Base-by-base conservation (phyloP, 2,113 vertebrate species). In the Salvelinus alpinus region DNA sequence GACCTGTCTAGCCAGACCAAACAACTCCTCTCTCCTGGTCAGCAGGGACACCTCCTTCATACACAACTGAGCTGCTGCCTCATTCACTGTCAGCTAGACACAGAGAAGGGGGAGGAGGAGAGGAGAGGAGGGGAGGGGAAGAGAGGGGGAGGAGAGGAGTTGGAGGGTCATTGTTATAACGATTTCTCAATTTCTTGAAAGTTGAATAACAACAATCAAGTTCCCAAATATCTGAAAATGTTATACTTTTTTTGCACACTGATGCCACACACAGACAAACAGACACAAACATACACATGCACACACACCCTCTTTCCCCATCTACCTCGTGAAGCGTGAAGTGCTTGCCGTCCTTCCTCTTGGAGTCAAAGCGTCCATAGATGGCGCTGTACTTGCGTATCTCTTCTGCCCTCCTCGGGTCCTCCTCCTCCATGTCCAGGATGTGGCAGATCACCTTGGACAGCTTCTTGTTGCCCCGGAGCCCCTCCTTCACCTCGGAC, bases 361-460 rank as follows among this genome's bases (percentile, higher is more conserved):
- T 96, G 0, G 95, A 96, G 90, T 96, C 95, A 75, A 96, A 96
- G 14, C 95, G 90, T 62, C 95, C 95, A 48, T 96, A 96, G 84
- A 96, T 96, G 80, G 95, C 95, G 76, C 95, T 96, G 85, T 95
- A 96, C 79, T 96, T 96, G 69, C 95, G 93, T 74, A 96, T 95
- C 78, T 96, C 95, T 73, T 96, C 95, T 82, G 95, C 95, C 74
- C 94, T 94, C 85, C 91, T 94, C 1, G 94, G 95, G 76, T 96
- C 95, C 18, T 94, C 94, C 0, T 95, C 94, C 4, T 85, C 91
- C 95, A 96, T 95, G 66, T 96, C 95, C 67, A 96, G 95, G 88
- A 96, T 96, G 86, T 96, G 95, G 25, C 95, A 94, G 6, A 96
- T 94, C 95, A 96, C 95, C 82, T 95, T 96, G 87, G 94, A 94